phyloP scores from a whole-genome alignment of 2,888 invertebrate genomes.

The Scotopteryx bipunctaria region DNA sequence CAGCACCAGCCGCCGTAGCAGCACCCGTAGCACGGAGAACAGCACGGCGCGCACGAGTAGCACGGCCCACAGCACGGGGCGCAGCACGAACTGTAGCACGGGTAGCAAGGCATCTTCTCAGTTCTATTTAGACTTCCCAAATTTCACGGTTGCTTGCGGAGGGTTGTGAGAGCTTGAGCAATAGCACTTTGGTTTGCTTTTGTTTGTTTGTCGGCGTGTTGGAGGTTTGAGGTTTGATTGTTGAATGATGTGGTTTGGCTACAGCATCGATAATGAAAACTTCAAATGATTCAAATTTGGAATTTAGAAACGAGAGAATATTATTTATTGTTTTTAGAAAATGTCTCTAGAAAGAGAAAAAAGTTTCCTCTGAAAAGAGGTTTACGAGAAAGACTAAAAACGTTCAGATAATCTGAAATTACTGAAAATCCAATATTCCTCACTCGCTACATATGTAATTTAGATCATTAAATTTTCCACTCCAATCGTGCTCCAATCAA shows the following conservation, averaged over 20 bases:
- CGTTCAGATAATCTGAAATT: too few species aligned
- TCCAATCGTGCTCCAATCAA: neutral
- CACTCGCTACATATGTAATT: too few species aligned
- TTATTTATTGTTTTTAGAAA: conserved; percentile 4
- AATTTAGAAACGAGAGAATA: conserved; percentile 1
- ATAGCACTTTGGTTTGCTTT: conserved; percentile 34
- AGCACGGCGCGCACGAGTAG: conserved; percentile 54
- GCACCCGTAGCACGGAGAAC: conserved; percentile 51
- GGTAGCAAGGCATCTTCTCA: conserved; percentile 56
- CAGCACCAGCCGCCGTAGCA: conserved; percentile 40
- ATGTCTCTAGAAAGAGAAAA: too few species aligned
- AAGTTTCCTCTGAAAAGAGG: too few species aligned
- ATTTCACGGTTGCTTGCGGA: conserved; percentile 28
- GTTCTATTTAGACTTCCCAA: neutral
- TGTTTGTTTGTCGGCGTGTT: conserved; percentile 45
- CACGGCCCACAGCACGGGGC: conserved; percentile 52
- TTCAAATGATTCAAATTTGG: conserved; percentile 34
- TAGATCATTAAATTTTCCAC: too few species aligned
- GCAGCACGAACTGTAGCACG: conserved; percentile 47
- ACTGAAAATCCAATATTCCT: neutral
- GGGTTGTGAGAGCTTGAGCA: conserved; percentile 23
- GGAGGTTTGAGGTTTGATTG: conserved; percentile 53
- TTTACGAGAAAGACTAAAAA: neutral
- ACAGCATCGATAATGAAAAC: conserved; percentile 38
- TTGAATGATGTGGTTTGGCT: conserved; percentile 40